Percentiles rank a stretch among this genome's conserved stretches.
Conservation (phyloP, 2,113 vertebrate genomes). For the Myocastor coypus region DNA sequence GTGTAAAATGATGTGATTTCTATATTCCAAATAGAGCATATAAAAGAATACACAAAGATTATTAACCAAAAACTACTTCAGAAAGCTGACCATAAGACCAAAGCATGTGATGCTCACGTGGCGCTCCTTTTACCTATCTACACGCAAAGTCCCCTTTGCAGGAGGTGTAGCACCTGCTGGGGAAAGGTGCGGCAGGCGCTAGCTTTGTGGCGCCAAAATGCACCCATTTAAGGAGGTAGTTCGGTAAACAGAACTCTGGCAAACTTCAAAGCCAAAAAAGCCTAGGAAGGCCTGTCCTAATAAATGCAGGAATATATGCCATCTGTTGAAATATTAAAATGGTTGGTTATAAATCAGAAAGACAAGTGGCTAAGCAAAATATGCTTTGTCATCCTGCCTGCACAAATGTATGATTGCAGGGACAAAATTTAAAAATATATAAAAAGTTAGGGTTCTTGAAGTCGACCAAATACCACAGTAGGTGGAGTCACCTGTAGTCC, state of each 20-base stretch:
- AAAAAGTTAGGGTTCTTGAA: neutral
- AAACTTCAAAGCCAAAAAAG: neutral
- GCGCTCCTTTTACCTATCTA: neutral
- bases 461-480: neutral
- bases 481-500: neutral
- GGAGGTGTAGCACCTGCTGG: neutral
- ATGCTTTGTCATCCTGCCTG: neutral
- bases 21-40: neutral
- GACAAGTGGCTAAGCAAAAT: neutral
- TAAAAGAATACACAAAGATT: neutral
- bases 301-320: neutral
- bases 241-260: neutral
- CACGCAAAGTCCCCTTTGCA: neutral
- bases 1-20: neutral
- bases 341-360: conserved; percentile 13
- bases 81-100: neutral
- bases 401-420: neutral
- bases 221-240: neutral
- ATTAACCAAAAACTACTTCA: conserved; percentile 12
- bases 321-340: conserved; percentile 20
- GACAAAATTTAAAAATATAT: conserved; percentile 21
- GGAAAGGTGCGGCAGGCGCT: too few species aligned
- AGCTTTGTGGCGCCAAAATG: neutral
- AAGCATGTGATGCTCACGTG: neutral
- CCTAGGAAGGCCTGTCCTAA: neutral